Evolutionary conservation across 35 echinoderm and acorn worm genomes (phyloP), one percentile per base, ranked within the genome.

Genomic region (Strongylocentrotus purpuratus): DNA sequence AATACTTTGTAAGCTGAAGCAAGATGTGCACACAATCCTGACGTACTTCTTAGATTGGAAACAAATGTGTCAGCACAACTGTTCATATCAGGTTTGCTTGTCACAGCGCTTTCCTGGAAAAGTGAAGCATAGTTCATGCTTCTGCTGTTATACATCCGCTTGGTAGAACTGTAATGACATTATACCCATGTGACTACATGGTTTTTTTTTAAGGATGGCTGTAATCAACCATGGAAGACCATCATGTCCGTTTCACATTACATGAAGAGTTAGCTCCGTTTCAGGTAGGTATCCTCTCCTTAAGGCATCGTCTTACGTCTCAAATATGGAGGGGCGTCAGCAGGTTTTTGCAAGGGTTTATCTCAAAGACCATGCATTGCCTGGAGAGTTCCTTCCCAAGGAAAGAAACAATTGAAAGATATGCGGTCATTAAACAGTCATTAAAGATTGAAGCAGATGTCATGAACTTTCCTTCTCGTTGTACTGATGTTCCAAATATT

Each of bases 1-100:
- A 93, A 93, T 93, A 93, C 91, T 93, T 93, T 18, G 48, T 89
- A 35, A 89, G 87, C 87, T 89, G 87, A 89, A 89, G 87, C 87
- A 89, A 89, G 87, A 89, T 89, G 45, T 89, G 87, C 87, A 89
- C 11, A 25, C 32, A 89, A 46, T 89, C 87, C 18, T 89, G 87
- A 89, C 87, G 41, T 89, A 89, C 14, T 89, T 46, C 33, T 89
- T 33, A 32, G 32, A 46, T 89, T 45, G 32, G 87, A 35, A 89
- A 89, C 45, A 20, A 89, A 13, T 46, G 45, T 25, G 25, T 89
- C 33, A 1, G 33, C 33, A 41, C 85, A 46, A 45, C 32, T 89
- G 65, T 78, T 78, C 22, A n/a, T 28, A 15, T n/a, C 20, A 78
- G 25, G 18, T 78, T n/a, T n/a, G 22, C 25, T 78, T 78, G 15